Percentiles rank a stretch among this genome's conserved stretches.
Evolutionary conservation across 1,140 invertebrate genomes (phyloP).

Genomic region (Fopius arisanus): DNA sequence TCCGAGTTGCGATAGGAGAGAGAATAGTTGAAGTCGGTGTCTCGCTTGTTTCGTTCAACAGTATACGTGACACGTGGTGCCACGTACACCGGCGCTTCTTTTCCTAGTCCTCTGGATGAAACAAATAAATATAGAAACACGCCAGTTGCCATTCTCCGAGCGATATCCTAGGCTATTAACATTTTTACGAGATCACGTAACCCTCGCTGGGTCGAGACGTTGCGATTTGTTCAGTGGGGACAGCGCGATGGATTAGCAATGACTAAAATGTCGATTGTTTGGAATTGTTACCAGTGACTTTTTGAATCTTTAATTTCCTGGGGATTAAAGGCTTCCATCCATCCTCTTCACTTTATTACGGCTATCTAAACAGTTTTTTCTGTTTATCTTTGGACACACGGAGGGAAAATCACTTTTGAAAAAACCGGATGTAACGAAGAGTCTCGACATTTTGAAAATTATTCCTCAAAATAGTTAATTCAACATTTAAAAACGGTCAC

Average conservation of each 20-base stretch:
- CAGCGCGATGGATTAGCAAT: slow-evolving; percentile 33
- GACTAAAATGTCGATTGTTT: slow-evolving; percentile 37
- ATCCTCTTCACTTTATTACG: no score
- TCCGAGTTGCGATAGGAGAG: slow-evolving; percentile 30
- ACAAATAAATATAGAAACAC: slow-evolving; percentile 31
- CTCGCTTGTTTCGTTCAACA: slow-evolving; percentile 28
- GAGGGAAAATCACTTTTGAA: no score
- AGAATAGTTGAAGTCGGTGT: not conserved
- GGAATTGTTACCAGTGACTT: not conserved
- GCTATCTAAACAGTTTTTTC: no score
- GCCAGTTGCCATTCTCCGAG: not conserved
- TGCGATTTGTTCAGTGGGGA: slow-evolving; percentile 49
- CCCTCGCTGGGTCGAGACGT: slow-evolving; percentile 34
- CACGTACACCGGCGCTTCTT: slow-evolving; percentile 40
- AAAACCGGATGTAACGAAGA: no score
- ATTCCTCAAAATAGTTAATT: no score
- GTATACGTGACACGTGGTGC: slow-evolving; percentile 42
- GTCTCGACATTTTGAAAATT: no score
- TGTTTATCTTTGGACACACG: no score
- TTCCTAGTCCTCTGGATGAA: slow-evolving; percentile 16
- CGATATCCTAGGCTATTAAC: slow-evolving; percentile 48
- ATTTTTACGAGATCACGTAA: slow-evolving; percentile 61
- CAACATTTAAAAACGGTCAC: no score
- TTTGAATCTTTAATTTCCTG: slow-evolving; percentile 21
- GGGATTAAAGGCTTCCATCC: no score